phyloP scores from a whole-genome alignment of 2,888 invertebrate genomes.

The Empis livida region DNA sequence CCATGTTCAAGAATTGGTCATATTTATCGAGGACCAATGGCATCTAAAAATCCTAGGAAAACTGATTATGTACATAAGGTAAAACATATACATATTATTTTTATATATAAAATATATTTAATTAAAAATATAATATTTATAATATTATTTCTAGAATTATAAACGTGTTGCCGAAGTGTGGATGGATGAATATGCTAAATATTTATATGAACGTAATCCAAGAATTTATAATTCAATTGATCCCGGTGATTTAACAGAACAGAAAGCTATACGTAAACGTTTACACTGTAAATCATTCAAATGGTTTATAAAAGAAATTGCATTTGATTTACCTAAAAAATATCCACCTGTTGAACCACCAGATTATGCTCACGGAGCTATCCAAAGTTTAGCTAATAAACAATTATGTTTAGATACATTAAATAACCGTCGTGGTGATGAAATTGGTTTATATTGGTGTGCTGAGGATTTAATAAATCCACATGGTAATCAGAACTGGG shows the following conservation, averaged over 20 bases:
- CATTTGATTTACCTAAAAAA: constrained; percentile 75
- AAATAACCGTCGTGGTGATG: constrained; percentile 32
- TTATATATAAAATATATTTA: no score
- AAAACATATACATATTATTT: no score
- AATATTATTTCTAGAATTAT: constrained; percentile 53
- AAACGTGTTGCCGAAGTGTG: constrained; percentile 91
- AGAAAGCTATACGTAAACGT: constrained; percentile 56
- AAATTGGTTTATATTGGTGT: constrained; percentile 29
- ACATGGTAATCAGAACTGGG: constrained; percentile 29
- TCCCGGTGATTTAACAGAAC: constrained; percentile 69
- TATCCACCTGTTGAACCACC: constrained; percentile 84
- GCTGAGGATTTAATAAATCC: constrained; percentile 23
- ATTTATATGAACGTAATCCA: constrained; percentile 68
- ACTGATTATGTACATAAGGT: constrained; percentile 66
- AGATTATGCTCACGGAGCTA: constrained; percentile 70
- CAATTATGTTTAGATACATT: constrained; percentile 63
- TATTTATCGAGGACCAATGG: constrained; percentile 61
- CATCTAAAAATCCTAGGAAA: constrained; percentile 81
- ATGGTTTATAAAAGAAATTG: constrained; percentile 92
- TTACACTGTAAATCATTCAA: constrained; percentile 84
- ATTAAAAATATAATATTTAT: neutral
- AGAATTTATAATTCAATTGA: constrained; percentile 56
- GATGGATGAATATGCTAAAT: constrained; percentile 97
- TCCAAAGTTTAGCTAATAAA: constrained; percentile 47
- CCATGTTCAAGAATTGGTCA: constrained; percentile 91